A percentile compares a stretch with the other conserved stretches of the same genome.
phyloP scores from a whole-genome alignment of 2,888 invertebrate genomes.

The Drosophila anceps region DNA sequence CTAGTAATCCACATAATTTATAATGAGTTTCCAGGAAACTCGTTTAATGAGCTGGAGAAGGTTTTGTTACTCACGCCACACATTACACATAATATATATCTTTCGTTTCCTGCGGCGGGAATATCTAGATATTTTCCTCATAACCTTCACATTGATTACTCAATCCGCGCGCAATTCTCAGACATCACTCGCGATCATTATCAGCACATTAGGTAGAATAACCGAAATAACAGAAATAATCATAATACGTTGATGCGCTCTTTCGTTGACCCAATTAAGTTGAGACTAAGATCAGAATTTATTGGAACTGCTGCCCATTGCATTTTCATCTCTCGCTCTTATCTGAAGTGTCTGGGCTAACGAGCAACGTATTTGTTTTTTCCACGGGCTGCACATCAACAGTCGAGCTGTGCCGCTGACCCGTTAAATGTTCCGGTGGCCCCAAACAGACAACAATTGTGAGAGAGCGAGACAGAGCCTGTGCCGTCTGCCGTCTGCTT shows the following conservation, averaged over 20 bases:
- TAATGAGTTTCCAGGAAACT: slow-evolving; percentile 10
- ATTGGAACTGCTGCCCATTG: slow-evolving; percentile 52
- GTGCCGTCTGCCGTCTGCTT: slow-evolving; percentile 11
- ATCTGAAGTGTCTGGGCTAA: slow-evolving; percentile 75
- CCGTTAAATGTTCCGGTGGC: slow-evolving; percentile 79
- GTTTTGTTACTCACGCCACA: slow-evolving; percentile 3
- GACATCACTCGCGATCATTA: slow-evolving; percentile 30
- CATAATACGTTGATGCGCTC: slow-evolving; percentile 28
- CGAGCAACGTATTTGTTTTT: slow-evolving; percentile 74
- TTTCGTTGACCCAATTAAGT: slow-evolving; percentile 50
- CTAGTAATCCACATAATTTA: slow-evolving; percentile 6
- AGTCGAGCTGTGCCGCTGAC: slow-evolving; percentile 59
- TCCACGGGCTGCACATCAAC: slow-evolving; percentile 60
- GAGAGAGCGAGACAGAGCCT: neutral
- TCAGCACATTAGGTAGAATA: slow-evolving; percentile 37
- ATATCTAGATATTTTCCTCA: slow-evolving; percentile 2
- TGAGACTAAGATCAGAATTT: slow-evolving; percentile 53
- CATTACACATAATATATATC: slow-evolving; percentile 8
- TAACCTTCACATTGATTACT: slow-evolving; percentile 32
- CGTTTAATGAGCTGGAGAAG: neutral
- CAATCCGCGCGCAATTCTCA: slow-evolving; percentile 36
- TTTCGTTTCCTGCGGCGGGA: neutral
- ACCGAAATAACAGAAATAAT: neutral
- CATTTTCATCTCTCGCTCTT: slow-evolving; percentile 53
- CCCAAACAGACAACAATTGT: slow-evolving; percentile 21